A percentile compares a stretch with the other conserved stretches of the same genome.
Evolutionary conservation across 2,888 invertebrate genomes (phyloP).

Genomic region (Cerceris rybyensis): DNA sequence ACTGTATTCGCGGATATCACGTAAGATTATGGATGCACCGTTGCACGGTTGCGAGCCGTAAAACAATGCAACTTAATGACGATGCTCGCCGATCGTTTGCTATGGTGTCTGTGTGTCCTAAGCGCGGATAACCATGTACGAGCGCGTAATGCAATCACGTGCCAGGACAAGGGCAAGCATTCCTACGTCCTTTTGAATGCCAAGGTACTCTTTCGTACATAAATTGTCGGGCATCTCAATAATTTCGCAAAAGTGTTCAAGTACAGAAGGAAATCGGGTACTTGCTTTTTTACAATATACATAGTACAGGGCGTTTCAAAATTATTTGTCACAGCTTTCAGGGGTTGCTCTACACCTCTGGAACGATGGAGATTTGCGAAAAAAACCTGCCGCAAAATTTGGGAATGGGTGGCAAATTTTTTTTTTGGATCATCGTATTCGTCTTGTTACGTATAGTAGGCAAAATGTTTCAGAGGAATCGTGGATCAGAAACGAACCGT

Average conservation of each 20-base stretch:
- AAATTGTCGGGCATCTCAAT: constrained; percentile 9
- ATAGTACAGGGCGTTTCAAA: too few species aligned
- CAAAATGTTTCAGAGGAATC: too few species aligned
- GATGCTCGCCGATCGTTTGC: constrained; percentile 47
- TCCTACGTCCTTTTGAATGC: constrained; percentile 22
- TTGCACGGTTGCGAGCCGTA: constrained; percentile 67
- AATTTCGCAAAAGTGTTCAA: neutral
- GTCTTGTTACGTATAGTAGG: too few species aligned
- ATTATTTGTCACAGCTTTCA: too few species aligned
- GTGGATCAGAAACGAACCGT: too few species aligned
- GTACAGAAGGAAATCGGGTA: too few species aligned
- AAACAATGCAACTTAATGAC: constrained; percentile 75
- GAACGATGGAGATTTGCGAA: too few species aligned
- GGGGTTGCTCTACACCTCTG: too few species aligned
- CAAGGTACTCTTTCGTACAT: neutral
- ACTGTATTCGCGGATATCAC: constrained; percentile 75
- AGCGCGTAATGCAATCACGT: constrained; percentile 42
- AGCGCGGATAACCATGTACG: constrained; percentile 16
- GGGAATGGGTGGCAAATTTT: too few species aligned
- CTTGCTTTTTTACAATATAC: too few species aligned
- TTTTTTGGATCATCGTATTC: too few species aligned
- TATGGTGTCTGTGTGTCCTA: constrained; percentile 22
- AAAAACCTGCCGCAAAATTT: too few species aligned
- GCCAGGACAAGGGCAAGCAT: neutral
- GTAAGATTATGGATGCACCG: constrained; percentile 77